These are phyloP conservation scores for Agriopis aurantiaria DNA, from an alignment of 2,888 invertebrate species.

Conservation along the genomic window DNA sequence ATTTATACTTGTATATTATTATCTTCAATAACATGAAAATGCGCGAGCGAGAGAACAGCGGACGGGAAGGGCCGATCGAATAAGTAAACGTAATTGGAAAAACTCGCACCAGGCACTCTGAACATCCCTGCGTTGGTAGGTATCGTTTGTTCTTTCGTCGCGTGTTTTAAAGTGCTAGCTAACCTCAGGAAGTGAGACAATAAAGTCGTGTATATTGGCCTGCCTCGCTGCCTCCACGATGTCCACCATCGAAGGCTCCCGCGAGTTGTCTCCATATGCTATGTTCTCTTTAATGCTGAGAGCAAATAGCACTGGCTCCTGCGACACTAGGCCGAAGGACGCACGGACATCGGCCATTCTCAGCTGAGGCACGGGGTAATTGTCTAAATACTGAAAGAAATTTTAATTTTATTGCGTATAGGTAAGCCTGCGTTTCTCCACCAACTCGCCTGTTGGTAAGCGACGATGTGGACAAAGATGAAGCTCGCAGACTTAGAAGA, in stretches of 20 bases:
- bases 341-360: conserved; percentile 31
- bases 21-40: too few species aligned
- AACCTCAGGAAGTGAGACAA: conserved; percentile 89
- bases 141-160: too few species aligned
- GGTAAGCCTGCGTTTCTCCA: too few species aligned
- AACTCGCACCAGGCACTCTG: too few species aligned
- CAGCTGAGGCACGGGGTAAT: conserved; percentile 23
- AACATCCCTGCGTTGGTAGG: too few species aligned
- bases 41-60: too few species aligned
- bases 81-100: too few species aligned
- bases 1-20: too few species aligned
- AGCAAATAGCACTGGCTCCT: conserved; percentile 95
- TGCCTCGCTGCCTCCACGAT: conserved; percentile 91
- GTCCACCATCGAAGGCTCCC: conserved; percentile 89
- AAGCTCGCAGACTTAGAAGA: too few species aligned
- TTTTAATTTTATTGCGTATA: background rate
- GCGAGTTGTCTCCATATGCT: conserved; percentile 93
- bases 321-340: conserved; percentile 91
- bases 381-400: conserved; percentile 58
- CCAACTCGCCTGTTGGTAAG: too few species aligned
- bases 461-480: too few species aligned
- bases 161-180: background rate
- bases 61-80: too few species aligned
- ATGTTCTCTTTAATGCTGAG: conserved; percentile 94
- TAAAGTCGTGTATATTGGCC: conserved; percentile 93